Base-by-base conservation (phyloP, 1,140 invertebrate species). In the Mactra quadrangularis region DNA sequence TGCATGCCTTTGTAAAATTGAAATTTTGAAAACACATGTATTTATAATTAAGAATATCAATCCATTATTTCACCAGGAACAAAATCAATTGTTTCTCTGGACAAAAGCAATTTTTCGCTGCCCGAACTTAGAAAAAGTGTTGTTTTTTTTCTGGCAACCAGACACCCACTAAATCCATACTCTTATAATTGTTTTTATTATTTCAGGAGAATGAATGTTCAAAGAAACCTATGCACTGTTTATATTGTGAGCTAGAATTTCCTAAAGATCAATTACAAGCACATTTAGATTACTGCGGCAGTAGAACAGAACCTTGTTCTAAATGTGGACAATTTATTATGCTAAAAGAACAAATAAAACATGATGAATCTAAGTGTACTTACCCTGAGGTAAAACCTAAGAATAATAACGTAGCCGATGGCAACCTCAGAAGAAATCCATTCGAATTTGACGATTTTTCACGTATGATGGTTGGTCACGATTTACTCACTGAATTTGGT, bases 211-310 rank as follows among this genome's bases (percentile, higher is more conserved):
- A 89, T 29, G 83, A 87, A 22, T 94, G 93, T 83, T 62, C 85
- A 0, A 91, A 91, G 60, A 85, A 90, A 31, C 86, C 88, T 62
- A 86, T 94, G 35, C 86, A 93, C 3, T 95, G 95, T 89, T 92
- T 94, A 83, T 95, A 93, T 89, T 96, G 95, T 89, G 94, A 95
- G 72, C 86, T 96, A 66, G 95, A 95, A 79, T 82, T 95, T 11
- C 93, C 94, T 0, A 94, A 94, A n/a, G 85, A 90, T 45, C 94
- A 95, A 29, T 79, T 95, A 27, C 93, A 94, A 0, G 91, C 93
- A 7, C 95, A 96, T 90, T 92, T 95, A 85, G 93, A 94, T 45
- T 96, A 95, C 90, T 96, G 95, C 92, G 95, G 95, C 13, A 94
- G 94, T 47, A 92, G 95, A 64, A 96, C 95, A 6, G 95, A 96